Conservation (phyloP, 2,113 vertebrate species). For the Ciconia boyciana region DNA sequence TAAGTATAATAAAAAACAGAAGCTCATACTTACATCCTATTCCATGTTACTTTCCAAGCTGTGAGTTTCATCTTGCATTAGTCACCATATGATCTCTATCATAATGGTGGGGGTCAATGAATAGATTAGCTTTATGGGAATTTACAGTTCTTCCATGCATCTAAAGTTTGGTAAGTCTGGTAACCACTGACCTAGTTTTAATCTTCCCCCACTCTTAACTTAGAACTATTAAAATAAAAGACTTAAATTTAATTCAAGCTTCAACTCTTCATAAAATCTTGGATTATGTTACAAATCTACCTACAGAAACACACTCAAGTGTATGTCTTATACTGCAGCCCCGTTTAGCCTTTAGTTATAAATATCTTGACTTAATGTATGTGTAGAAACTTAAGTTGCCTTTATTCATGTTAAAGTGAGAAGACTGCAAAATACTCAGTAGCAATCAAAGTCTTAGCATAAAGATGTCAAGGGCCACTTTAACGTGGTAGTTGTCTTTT, state of each 20-base stretch:
- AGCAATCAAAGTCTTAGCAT: slow-evolving; percentile 64
- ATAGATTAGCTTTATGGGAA: slow-evolving; percentile 99
- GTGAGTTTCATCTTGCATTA: slow-evolving; percentile 99
- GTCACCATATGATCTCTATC: slow-evolving; percentile 99
- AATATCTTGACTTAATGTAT: slow-evolving; percentile 68
- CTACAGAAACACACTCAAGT: slow-evolving; percentile 74
- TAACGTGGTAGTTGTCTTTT: slow-evolving; percentile 66
- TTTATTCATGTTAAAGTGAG: slow-evolving; percentile 72
- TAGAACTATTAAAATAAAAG: slow-evolving; percentile 74
- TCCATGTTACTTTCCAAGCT: slow-evolving; percentile 99
- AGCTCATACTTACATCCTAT: slow-evolving; percentile 99
- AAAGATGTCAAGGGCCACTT: slow-evolving; percentile 64
- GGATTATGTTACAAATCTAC: slow-evolving; percentile 72
- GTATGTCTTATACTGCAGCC: slow-evolving; percentile 69
- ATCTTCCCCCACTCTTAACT: slow-evolving; percentile 78
- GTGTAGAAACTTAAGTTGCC: slow-evolving; percentile 69
- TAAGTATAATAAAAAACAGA: slow-evolving; percentile 97
- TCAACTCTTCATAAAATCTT: slow-evolving; percentile 68
- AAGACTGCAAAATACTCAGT: slow-evolving; percentile 67
- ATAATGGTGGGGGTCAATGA: slow-evolving; percentile 99
- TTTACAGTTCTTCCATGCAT: slow-evolving; percentile 99
- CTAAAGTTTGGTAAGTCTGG: slow-evolving; percentile 93
- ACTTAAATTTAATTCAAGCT: slow-evolving; percentile 68
- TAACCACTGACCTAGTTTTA: slow-evolving; percentile 80
- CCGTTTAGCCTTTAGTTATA: slow-evolving; percentile 66